Conservation (phyloP, 2,888 invertebrate genomes). For the Leucoma salicis region DNA sequence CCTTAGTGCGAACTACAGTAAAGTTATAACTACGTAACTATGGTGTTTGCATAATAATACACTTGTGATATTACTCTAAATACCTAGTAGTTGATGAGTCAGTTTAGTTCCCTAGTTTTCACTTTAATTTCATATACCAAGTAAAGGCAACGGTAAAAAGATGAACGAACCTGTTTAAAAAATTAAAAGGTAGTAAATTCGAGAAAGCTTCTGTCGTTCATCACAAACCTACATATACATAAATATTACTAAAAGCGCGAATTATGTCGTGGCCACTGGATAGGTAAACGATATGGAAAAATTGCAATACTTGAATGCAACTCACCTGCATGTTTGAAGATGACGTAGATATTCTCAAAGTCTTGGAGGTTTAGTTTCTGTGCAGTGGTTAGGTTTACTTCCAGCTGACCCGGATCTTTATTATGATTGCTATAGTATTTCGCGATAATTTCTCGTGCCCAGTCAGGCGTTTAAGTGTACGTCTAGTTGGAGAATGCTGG, state of each 20-base stretch:
- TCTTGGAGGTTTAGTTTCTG: slow-evolving; percentile 53
- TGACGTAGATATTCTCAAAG: slow-evolving; percentile 23
- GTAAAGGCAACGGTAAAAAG: too few species aligned
- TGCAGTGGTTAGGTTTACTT: slow-evolving; percentile 38
- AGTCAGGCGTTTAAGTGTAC: slow-evolving; percentile 54
- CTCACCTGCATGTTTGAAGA: slow-evolving; percentile 64
- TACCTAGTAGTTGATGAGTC: too few species aligned
- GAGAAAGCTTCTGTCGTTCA: slow-evolving; percentile 52
- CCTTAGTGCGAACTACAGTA: slow-evolving; percentile 12
- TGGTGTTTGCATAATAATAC: slow-evolving; percentile 16
- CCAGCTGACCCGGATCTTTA: slow-evolving; percentile 61
- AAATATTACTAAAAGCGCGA: slow-evolving; percentile 33
- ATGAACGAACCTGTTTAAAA: too few species aligned
- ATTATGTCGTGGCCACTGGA: slow-evolving; percentile 22
- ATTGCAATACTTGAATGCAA: slow-evolving; percentile 38
- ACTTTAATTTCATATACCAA: too few species aligned
- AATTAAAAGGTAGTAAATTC: too few species aligned
- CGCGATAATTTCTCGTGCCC: slow-evolving; percentile 40
- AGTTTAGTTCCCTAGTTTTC: too few species aligned
- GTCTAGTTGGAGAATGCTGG: slow-evolving; percentile 65
- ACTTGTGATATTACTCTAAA: slow-evolving; percentile 3
- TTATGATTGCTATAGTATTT: slow-evolving; percentile 53
- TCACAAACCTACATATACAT: slow-evolving; percentile 17
- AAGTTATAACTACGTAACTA: slow-evolving; percentile 15
- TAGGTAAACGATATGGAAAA: slow-evolving; percentile 47